Conservation (phyloP, 2,888 invertebrate species). For the Sarcophaga variegata region DNA sequence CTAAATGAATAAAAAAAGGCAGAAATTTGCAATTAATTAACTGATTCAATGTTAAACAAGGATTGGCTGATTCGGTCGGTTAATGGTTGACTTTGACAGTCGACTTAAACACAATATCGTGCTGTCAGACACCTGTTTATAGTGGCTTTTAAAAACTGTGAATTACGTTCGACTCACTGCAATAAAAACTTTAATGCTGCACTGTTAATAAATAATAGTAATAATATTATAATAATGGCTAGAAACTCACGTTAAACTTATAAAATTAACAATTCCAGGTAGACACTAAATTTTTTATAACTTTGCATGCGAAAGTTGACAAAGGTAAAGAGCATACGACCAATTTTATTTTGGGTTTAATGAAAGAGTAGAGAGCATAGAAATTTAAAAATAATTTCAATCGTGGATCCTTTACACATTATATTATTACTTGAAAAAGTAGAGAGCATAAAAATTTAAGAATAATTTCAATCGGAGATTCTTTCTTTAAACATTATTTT, state of each 20-base stretch:
- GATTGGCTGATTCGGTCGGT: conserved; percentile 28
- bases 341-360: too few relatives aligned
- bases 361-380: too few relatives aligned
- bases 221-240: background rate
- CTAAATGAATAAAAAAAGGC: conserved; percentile 45
- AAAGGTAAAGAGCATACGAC: too few relatives aligned
- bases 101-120: background rate
- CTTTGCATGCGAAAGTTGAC: too few relatives aligned
- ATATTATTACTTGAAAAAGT: too few relatives aligned
- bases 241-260: background rate
- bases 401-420: too few relatives aligned
- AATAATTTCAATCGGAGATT: too few relatives aligned
- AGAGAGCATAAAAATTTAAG: too few relatives aligned
- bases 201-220: background rate
- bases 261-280: too few relatives aligned
- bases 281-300: too few relatives aligned
- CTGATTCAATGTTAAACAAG: conserved; percentile 57
- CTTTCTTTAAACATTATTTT: too few relatives aligned
- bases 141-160: conserved; percentile 34
- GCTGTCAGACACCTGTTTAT: conserved; percentile 50
- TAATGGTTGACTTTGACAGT: conserved; percentile 9
- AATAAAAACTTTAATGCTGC: conserved; percentile 1
- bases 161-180: background rate
- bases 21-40: conserved; percentile 61
- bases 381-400: too few relatives aligned